phyloP scores from a whole-genome alignment of 2,797 vertebrate species.

The Simalia tracyae region DNA sequence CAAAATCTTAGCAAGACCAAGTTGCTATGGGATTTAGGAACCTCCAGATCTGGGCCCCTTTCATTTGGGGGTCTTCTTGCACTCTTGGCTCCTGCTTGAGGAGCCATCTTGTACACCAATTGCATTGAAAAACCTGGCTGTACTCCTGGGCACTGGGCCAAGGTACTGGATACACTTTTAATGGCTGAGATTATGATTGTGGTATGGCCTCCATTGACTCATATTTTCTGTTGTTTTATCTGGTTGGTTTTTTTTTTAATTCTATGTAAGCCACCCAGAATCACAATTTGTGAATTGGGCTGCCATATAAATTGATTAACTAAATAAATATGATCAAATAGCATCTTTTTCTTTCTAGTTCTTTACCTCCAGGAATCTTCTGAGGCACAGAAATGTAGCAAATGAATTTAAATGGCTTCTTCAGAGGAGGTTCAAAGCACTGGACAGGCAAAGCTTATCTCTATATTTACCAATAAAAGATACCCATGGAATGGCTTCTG shows the following conservation, averaged over 20 bases:
- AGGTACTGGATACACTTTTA: neutral
- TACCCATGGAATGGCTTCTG: neutral
- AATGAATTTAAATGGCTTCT: neutral
- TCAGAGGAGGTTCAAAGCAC: neutral
- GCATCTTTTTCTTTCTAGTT: neutral
- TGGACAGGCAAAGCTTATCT: neutral
- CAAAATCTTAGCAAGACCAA: neutral
- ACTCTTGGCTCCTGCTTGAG: neutral
- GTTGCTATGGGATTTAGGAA: neutral
- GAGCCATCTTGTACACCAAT: neutral
- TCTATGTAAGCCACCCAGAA: neutral
- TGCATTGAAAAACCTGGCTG: neutral
- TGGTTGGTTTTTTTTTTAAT: neutral
- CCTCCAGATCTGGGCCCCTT: neutral
- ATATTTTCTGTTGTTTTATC: neutral
- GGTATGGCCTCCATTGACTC: neutral
- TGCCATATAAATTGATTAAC: neutral
- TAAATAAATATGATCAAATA: neutral
- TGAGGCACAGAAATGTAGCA: neutral
- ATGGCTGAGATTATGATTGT: neutral
- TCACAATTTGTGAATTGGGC: neutral
- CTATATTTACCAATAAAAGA: neutral
- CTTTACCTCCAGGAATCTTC: neutral
- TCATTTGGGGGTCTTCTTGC: neutral
- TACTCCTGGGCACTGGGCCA: neutral